phyloP scores from a whole-genome alignment of 2,888 invertebrate genomes.

The Hymenopus coronatus region DNA sequence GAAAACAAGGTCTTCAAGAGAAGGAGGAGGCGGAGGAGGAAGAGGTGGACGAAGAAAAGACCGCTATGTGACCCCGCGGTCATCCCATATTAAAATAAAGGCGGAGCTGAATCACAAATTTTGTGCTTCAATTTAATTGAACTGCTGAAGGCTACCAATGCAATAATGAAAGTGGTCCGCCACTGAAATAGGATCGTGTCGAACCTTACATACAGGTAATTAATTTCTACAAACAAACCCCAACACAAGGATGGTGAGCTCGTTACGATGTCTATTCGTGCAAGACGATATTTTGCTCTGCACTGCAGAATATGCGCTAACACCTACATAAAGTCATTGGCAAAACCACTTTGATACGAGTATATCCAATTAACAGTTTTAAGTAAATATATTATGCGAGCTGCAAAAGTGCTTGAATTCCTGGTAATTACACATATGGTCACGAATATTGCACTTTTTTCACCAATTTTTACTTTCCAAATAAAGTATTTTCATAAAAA shows the following conservation, averaged over 20 bases:
- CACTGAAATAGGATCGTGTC: neutral
- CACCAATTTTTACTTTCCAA: no score
- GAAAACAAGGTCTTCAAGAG: no score
- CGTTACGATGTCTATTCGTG: neutral
- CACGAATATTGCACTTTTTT: no score
- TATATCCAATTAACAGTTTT: neutral
- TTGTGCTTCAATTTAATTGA: neutral
- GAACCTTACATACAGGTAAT: neutral
- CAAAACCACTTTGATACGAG: no score
- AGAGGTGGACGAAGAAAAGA: no score
- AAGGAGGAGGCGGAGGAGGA: no score
- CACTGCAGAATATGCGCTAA: neutral
- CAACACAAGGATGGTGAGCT: neutral
- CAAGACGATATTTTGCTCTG: neutral
- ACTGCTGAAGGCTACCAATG: neutral
- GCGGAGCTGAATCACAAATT: neutral
- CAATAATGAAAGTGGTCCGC: neutral
- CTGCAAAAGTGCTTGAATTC: no score
- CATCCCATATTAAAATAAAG: no score
- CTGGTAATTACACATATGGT: no score
- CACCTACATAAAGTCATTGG: no score
- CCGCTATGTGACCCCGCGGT: no score
- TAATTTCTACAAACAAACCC: neutral
- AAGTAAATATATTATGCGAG: neutral
- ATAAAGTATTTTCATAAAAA: no score